Evolutionary conservation across 2,888 invertebrate species (phyloP), one percentile per base, ranked within the genome.

Genomic region (Schrankia costaestrigalis): DNA sequence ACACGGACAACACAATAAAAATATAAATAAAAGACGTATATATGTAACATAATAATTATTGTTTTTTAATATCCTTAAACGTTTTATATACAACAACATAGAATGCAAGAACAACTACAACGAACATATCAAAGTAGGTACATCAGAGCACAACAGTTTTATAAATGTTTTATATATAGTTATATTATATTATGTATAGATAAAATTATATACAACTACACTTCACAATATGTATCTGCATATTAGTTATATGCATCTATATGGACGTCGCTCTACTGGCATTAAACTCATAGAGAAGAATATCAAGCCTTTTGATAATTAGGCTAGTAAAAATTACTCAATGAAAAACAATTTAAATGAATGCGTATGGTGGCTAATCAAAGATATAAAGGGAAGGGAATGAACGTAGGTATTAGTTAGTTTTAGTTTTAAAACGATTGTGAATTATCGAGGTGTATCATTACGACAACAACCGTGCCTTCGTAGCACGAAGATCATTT

Each of bases 71-170:
- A 74, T 78, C 71, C 77, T 77, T 78, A 84, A 78, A 79, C 65
- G 71, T 78, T 76, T 75, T 83, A 82, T 83, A 57, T 83, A 85
- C 84, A 85, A 70, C 71, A 79, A 82, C 83, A 80, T 76, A 62
- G 67, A 78, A 73, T 66, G 60, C 71, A 56, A 65, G 74, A 79
- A 78, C 74, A 78, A 76, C 76, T 80, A 83, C 74, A 63, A n/a
- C n/a, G n/a, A 60, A 61, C 48, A 51, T 63, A 62, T 46, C 64
- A 62, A 62, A 69, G 71, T n/a, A n/a, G n/a, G n/a, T 75, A 72
- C 63, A 72, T 69, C 69, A 59, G 73, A 72, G 71, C 69, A 75
- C 79, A 78, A 77, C 80, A 78, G 69, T 73, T 61, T 24, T 65
- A 61, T 70, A 70, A 66, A 69, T 50, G 44, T 53, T 63, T 67